Percentiles rank a stretch among this genome's conserved stretches.
These are phyloP conservation scores for Bovichtus diacanthus DNA, from an alignment of 2,797 vertebrate genomes.

Conservation along the genomic window DNA sequence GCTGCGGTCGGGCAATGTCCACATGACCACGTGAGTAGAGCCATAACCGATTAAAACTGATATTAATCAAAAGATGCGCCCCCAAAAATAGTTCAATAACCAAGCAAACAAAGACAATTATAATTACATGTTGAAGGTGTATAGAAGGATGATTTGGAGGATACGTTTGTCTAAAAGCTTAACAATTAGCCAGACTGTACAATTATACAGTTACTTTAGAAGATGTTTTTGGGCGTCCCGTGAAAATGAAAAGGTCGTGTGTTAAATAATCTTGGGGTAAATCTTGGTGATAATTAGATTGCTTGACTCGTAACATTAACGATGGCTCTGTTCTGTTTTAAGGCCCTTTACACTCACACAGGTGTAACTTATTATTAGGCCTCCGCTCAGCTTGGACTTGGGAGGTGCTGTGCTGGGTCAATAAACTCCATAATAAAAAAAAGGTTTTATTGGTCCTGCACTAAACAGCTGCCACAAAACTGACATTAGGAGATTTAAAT, in stretches of 20 bases:
- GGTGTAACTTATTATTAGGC: background rate
- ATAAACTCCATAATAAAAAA: conserved; percentile 1
- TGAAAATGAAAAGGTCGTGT: no score
- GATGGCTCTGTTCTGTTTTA: background rate
- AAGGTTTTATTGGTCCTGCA: background rate
- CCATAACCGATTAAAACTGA: background rate
- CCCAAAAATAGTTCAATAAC: background rate
- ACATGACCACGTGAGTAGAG: background rate
- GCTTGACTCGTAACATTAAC: background rate
- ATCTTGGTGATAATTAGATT: background rate
- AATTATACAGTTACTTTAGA: no score
- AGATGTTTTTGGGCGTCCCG: no score
- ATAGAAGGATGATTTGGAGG: background rate
- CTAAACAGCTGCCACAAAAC: background rate
- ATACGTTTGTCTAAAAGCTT: background rate
- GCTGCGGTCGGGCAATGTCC: background rate
- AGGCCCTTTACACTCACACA: background rate
- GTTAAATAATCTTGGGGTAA: no score
- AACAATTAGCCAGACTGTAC: background rate
- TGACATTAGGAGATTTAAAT: background rate
- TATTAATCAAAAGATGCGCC: background rate
- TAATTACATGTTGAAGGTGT: background rate
- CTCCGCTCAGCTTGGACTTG: background rate
- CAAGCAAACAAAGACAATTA: background rate
- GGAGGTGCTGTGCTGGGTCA: background rate